Base-by-base conservation (phyloP, 2,797 vertebrate genomes). In the Diplodus sargus region DNA sequence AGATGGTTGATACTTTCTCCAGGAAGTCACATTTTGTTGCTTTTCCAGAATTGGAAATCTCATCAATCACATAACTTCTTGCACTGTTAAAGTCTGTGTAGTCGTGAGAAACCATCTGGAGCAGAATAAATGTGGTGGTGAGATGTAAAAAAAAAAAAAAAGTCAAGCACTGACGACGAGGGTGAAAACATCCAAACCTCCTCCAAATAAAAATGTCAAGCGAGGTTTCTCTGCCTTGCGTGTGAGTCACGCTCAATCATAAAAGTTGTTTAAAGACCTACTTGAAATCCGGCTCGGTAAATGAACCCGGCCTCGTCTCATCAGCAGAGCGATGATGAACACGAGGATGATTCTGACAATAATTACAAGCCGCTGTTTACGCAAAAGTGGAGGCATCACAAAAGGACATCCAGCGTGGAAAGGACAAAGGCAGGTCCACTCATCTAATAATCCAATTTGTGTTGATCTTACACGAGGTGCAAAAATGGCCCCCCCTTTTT, bases 381-480 rank as follows among this genome's bases (percentile, higher is more conserved):
- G 67, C 66, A 75, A 64, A 48, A 18, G 61, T 56, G 60, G 60
- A 78, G 45, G 23, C 62, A 60, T 61, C 69, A 58, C 65, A 47
- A 70, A 80, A 49, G 42, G 60, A 54, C 68, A 47, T 49, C 28
- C 49, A 34, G 68, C 16, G 43, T 42, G 47, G 58, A 72, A 17
- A 56, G 47, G 54, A 79, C 53, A 71, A 70, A 84, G 63, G 71
- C 61, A 28, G 16, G 66, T 75, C 53, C 71, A 70, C 65, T 81
- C 72, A 57, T 70, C 54, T 66, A n/a, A 67, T 80, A 59, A 74
- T 70, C 69, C 43, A 30, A 56, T 64, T 52, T 60, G 49, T 74
- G 70, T 86, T 49, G 64, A 76, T 76, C 76, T 82, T 28, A 76
- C 57, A 68, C 48, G 18, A 51, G 52, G 57, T 76, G 67, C 53